phyloP scores from a whole-genome alignment of 2,113 vertebrate genomes.

The Leucopternis melanops region DNA sequence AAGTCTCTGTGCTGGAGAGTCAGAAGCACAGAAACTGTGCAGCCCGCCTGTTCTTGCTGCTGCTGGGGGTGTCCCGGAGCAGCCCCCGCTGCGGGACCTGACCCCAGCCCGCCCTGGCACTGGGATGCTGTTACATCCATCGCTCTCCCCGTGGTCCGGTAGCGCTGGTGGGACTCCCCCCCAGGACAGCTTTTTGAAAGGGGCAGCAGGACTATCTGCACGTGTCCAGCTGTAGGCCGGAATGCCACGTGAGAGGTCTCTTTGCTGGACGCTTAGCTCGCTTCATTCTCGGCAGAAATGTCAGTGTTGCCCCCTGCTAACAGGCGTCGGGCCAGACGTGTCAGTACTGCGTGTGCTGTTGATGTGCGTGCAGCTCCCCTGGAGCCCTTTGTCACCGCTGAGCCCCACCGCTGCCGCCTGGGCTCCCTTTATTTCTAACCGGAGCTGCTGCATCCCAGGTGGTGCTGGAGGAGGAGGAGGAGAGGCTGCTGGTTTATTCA shows the following conservation, averaged over 20 bases:
- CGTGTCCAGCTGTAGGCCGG: not conserved
- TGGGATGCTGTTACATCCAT: not conserved
- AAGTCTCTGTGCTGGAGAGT: not conserved
- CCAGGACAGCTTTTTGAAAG: not conserved
- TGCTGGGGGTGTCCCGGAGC: not conserved
- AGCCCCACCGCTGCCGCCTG: not conserved
- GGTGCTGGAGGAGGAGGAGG: not conserved
- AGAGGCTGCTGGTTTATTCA: not conserved
- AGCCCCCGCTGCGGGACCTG: not conserved
- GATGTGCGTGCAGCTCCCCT: not conserved
- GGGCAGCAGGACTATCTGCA: not conserved
- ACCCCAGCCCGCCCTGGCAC: not conserved
- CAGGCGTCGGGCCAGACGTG: fast-evolving
- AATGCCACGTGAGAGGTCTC: not conserved
- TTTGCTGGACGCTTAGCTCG: not conserved
- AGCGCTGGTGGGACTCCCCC: not conserved
- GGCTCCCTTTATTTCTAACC: not conserved
- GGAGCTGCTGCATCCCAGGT: slow-evolving; percentile 4
- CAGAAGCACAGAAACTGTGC: not conserved
- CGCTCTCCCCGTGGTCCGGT: not conserved
- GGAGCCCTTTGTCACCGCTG: not conserved
- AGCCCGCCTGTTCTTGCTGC: not conserved
- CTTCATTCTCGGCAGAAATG: not conserved
- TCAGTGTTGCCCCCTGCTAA: fast-evolving
- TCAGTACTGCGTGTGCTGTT: fast-evolving